Evolutionary conservation across 2,797 vertebrate genomes (phyloP).

Genomic region (Sebastolobus altivelis): DNA sequence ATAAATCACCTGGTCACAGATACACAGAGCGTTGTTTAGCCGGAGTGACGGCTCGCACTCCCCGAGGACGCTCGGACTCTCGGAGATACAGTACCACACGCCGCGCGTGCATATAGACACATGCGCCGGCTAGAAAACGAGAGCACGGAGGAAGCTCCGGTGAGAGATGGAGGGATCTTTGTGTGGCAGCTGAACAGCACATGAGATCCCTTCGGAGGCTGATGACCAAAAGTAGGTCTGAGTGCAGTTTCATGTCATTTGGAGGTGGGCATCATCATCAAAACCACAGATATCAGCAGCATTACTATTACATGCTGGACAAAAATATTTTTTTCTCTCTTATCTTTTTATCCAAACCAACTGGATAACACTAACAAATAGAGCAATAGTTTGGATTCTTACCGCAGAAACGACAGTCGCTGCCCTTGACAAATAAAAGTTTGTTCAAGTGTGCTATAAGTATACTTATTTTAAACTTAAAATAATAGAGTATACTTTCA

Average conservation of each 20-base stretch:
- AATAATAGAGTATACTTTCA: no score
- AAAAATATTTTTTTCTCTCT: background rate
- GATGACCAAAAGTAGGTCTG: constrained; percentile 59
- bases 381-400: no score
- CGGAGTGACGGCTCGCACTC: constrained; percentile 54
- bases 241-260: constrained; percentile 59
- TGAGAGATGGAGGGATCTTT: constrained; percentile 36
- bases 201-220: constrained; percentile 50
- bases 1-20: constrained; percentile 75
- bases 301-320: background rate
- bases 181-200: constrained; percentile 59
- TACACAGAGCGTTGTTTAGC: constrained; percentile 65
- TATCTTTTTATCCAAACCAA: background rate
- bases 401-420: constrained; percentile 3
- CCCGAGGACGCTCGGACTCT: constrained; percentile 50
- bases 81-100: constrained; percentile 36
- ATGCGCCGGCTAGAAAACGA: constrained; percentile 30
- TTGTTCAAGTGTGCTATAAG: no score
- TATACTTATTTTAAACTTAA: no score
- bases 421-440: background rate
- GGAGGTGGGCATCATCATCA: constrained; percentile 36
- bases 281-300: constrained; percentile 7
- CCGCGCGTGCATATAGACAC: constrained; percentile 18
- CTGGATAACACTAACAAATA: background rate
- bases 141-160: constrained; percentile 38